Evolutionary conservation across 1,140 invertebrate species (phyloP), one percentile per base, ranked within the genome.

Genomic region (Trissolcus basalis): DNA sequence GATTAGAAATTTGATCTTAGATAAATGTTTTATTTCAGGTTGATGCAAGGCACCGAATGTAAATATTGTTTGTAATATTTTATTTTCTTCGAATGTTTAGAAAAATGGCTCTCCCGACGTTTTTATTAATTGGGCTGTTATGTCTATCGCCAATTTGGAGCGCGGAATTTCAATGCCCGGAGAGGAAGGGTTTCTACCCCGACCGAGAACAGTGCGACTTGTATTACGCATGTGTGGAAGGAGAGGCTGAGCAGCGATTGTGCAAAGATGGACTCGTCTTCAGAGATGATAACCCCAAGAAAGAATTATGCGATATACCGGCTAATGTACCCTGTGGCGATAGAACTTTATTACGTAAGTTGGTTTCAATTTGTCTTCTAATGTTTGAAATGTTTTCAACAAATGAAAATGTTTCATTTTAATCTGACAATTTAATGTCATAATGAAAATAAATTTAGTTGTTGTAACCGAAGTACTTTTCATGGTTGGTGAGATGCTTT

Each of bases 181-280:
- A 93, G 56, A 89, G 91, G 56, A 93, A 92, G 68, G 94, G 94
- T 14, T 95, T 90, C 85, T 96, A 92, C 87, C 89, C 93, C 0
- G 94, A 96, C 85, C 89, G 89, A 1, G 90, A 91, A 74, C 93
- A 96, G 83, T 96, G 95, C 84, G 95, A 96, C 87, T 90, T 94
- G 36, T 96, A 95, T 85, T 95, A 94, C 83, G 90, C 91, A 77
- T 96, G 94, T 87, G 86, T 89, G 50, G 91, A 93, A 83, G 91
- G 91, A 78, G 85, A 91, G 56, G 77, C 92, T 7, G 93, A 93
- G 80, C 90, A 93, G 71, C 92, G 91, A 73, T 86, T 95, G 4
- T 96, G 95, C 84, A 94, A 94, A 2, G 95, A 96, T 78, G 95
- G 95, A 0, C 89, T 96, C 13, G 92, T 96, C 4, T 96, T 96